A percentile compares a stretch with the other conserved stretches of the same genome.
Evolutionary conservation across 2,797 vertebrate species (phyloP).

Genomic region (Rhinoraja longicauda): DNA sequence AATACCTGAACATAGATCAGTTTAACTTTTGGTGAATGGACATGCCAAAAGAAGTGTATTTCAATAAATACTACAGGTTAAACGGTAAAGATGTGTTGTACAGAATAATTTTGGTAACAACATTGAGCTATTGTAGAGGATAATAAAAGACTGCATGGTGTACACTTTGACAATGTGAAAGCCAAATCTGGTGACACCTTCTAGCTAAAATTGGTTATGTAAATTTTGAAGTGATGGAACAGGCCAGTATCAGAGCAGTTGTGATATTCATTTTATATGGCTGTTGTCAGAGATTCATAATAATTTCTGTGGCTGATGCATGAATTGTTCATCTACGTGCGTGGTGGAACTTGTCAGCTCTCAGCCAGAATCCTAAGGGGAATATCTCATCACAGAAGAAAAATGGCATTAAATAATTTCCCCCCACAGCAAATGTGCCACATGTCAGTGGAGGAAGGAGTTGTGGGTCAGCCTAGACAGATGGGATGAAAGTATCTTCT

Average conservation of each 20-base stretch:
- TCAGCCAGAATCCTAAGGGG: conserved; percentile 25
- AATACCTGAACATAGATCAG: neutral
- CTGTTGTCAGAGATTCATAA: conserved; percentile 22
- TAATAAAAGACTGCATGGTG: neutral
- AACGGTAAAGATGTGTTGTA: neutral
- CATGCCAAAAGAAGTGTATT: neutral
- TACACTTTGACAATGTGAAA: conserved; percentile 19
- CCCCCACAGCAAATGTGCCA: conserved; percentile 22
- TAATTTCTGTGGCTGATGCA: conserved; percentile 23
- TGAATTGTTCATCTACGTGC: conserved; percentile 30
- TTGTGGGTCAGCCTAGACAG: conserved; percentile 11
- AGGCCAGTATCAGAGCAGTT: neutral
- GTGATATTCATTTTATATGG: conserved; percentile 31
- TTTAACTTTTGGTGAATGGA: neutral
- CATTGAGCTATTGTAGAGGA: neutral
- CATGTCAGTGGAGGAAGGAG: conserved; percentile 28
- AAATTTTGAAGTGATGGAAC: conserved; percentile 19
- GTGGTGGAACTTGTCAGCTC: conserved; percentile 6
- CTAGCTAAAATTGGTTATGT: conserved; percentile 1
- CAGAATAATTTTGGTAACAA: neutral
- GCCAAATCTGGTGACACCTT: conserved; percentile 23
- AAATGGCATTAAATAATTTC: conserved; percentile 33
- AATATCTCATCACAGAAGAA: conserved; percentile 22
- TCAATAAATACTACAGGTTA: neutral
- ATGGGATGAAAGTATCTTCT: conserved; percentile 30